These are phyloP conservation scores for Amphilophus citrinellus DNA, from an alignment of 2,113 vertebrate genomes.

Conservation along the genomic window DNA sequence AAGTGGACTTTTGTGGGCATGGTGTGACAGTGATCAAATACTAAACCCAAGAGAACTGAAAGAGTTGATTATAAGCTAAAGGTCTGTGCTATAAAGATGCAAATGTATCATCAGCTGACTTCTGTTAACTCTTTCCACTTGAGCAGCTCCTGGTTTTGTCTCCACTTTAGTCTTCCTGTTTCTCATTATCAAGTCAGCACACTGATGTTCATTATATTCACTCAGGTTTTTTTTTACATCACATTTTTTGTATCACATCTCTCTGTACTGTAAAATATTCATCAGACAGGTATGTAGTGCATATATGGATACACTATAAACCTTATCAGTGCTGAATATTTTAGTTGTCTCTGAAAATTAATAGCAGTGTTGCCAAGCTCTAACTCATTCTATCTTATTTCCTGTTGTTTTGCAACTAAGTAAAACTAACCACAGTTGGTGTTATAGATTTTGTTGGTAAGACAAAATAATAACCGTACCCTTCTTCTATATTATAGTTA, in stretches of 20 bases:
- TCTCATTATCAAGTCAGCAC: neutral
- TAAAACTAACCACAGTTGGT: neutral
- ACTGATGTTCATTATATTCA: neutral
- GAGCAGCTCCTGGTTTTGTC: neutral
- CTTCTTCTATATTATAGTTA: neutral
- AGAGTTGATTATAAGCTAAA: neutral
- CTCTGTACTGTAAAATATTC: neutral
- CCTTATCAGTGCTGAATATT: neutral
- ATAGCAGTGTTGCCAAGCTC: neutral
- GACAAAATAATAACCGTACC: neutral
- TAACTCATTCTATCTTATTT: neutral
- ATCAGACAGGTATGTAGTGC: neutral
- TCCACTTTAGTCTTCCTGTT: neutral
- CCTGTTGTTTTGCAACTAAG: neutral
- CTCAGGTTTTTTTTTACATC: neutral
- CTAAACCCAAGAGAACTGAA: slow-evolving; percentile 17
- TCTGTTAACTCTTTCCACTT: slow-evolving; percentile 34
- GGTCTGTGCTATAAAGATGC: neutral
- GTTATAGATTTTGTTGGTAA: neutral
- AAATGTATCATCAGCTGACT: slow-evolving; percentile 15
- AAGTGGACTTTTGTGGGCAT: neutral
- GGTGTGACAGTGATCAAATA: slow-evolving; percentile 26
- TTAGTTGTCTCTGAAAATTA: neutral
- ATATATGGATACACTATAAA: neutral
- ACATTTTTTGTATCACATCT: neutral